Evolutionary conservation across 2,113 vertebrate species (phyloP).

Genomic region (Dasyurus viverrinus): DNA sequence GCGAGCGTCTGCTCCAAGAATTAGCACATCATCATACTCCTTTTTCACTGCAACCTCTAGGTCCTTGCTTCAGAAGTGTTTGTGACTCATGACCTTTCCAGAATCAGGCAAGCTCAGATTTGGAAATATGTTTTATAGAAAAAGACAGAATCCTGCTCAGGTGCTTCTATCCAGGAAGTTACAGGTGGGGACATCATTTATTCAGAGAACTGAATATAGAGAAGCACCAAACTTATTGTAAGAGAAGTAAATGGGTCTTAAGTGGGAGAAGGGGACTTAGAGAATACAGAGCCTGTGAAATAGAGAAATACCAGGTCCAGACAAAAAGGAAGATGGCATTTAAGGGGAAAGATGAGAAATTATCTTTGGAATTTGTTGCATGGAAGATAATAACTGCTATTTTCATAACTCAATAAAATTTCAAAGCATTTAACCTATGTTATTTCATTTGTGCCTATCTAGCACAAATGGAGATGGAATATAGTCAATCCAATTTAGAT

Average conservation of each 20-base stretch:
- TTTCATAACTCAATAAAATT: neutral
- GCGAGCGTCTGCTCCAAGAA: too few species aligned
- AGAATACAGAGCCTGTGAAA: neutral
- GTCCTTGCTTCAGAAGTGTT: neutral
- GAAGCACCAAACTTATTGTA: neutral
- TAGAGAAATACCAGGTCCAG: neutral
- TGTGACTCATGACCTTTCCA: neutral
- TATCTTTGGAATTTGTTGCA: neutral
- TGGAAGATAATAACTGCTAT: neutral
- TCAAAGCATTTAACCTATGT: neutral
- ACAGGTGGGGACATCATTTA: neutral
- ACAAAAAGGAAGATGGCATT: neutral
- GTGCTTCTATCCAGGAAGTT: neutral
- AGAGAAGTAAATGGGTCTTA: too few species aligned
- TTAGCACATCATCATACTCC: too few species aligned
- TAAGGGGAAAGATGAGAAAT: neutral
- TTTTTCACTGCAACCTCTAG: neutral
- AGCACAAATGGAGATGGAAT: neutral
- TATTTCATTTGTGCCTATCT: neutral
- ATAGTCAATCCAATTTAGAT: neutral
- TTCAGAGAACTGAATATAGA: neutral
- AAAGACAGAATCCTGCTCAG: too few species aligned
- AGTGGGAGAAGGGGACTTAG: neutral
- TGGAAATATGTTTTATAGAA: too few species aligned
- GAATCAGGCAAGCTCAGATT: neutral